A percentile compares a stretch with the other conserved stretches of the same genome.
phyloP scores from a whole-genome alignment of 2,797 vertebrate genomes.

The Bufotes viridis region DNA sequence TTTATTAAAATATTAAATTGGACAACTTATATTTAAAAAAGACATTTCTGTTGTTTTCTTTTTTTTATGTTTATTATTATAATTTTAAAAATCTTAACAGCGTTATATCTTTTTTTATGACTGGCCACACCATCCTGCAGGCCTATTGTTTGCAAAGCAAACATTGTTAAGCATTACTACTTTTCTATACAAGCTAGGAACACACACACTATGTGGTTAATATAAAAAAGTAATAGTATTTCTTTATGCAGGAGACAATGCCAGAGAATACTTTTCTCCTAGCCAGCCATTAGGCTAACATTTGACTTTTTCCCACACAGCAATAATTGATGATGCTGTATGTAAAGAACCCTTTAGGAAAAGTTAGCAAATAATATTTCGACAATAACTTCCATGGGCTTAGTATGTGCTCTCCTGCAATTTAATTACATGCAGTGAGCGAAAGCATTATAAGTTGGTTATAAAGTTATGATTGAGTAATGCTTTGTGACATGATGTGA shows the following conservation, averaged over 20 bases:
- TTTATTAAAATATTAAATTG: neutral
- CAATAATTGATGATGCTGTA: slow-evolving; percentile 65
- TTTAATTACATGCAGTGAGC: slow-evolving; percentile 77
- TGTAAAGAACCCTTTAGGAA: slow-evolving; percentile 46
- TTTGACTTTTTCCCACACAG: slow-evolving; percentile 36
- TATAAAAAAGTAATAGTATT: neutral
- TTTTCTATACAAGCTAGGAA: neutral
- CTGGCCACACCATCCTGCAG: neutral
- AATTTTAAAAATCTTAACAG: neutral
- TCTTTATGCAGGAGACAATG: neutral
- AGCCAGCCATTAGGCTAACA: neutral
- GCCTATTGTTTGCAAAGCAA: too few relatives aligned
- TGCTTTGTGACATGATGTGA: slow-evolving; percentile 73
- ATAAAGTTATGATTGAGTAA: slow-evolving; percentile 73
- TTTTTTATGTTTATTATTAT: neutral
- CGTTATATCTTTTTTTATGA: neutral
- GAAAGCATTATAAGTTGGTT: slow-evolving; percentile 71
- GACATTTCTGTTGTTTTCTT: neutral
- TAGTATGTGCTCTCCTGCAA: slow-evolving; percentile 67
- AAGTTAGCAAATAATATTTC: slow-evolving; percentile 58
- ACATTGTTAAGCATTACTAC: too few relatives aligned
- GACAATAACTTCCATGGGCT: slow-evolving; percentile 66
- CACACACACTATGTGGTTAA: too few relatives aligned
- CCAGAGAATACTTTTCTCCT: neutral
- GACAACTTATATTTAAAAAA: too few relatives aligned